Evolutionary conservation across 2,888 invertebrate species (phyloP), one percentile per base, ranked within the genome.

Genomic region (Hoplodrina blanda): DNA sequence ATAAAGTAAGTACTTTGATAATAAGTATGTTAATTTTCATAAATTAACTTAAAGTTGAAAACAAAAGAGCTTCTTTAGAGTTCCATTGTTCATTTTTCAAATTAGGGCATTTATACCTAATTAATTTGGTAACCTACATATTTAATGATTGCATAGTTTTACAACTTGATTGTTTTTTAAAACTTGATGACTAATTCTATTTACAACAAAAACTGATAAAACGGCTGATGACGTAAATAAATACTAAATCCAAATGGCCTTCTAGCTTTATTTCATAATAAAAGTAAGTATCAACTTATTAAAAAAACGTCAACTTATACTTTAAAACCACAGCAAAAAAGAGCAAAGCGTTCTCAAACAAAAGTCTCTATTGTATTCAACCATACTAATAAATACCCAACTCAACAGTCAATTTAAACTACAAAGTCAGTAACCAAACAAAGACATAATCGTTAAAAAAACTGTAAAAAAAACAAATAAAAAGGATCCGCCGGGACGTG

Each of bases 401-500:
- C 69, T 73, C 63, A 68, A 73, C 66, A 78, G 71, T 82, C 69
- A 69, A 82, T 73, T 81, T 78, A 71, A 76, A 78, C 70, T 68
- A 69, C 81, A 76, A 83, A 83, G 80, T 85, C 82, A 76, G 77
- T 85, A 85, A 80, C 66, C 82, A 82, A 87, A 88, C 87, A 87
- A 87, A 89, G 86, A 86, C 87, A 89, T 89, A 89, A 90, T 83
- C 85, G 83, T 83, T 82, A 85, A 87, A 87, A 87, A 91, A 89
- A 89, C 85, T 83, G 83, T 82, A 85, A 87, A 87, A 87, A n/a
- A 91, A 89, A 89, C 70, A 76, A 83, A 77, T 85, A 84, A 91
- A 94, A 93, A 93, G 91, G 91, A 91, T 89, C 88, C 87, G 83
- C 82, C 90, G 92, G 94, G 94, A 94, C 95, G 95, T 91, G 90